Conservation (phyloP, 1,140 invertebrate genomes). For the Ceratosolen fusciceps region DNA sequence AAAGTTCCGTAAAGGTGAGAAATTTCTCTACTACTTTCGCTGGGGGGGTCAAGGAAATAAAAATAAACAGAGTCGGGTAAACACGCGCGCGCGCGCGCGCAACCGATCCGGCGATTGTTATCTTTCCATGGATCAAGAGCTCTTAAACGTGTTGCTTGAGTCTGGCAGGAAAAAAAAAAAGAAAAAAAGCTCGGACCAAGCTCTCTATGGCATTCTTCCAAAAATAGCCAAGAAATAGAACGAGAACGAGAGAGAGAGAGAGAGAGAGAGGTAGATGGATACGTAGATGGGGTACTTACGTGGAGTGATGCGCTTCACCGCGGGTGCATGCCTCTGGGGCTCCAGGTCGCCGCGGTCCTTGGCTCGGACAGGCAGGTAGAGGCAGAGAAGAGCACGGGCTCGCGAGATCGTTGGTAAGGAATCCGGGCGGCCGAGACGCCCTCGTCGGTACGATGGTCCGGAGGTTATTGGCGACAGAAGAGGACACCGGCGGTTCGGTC, state of each 20-base stretch:
- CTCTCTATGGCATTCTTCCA: too few species aligned
- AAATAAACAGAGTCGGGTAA: conserved; percentile 33
- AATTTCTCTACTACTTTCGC: not conserved
- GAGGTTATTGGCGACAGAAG: not conserved
- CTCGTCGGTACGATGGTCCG: not conserved
- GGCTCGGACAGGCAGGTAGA: not conserved
- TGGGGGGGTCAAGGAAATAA: conserved; percentile 28
- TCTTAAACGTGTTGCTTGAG: too few species aligned
- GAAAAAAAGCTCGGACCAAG: too few species aligned
- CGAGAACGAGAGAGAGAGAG: too few species aligned
- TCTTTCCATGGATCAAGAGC: too few species aligned
- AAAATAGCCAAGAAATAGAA: too few species aligned
- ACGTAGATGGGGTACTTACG: not conserved
- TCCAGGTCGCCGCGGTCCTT: not conserved
- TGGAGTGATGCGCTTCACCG: too few species aligned
- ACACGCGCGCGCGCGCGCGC: not conserved
- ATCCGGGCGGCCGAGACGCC: not conserved
- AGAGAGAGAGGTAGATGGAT: too few species aligned
- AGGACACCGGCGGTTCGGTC: not conserved
- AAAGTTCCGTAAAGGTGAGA: not conserved
- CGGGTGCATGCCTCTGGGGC: not conserved
- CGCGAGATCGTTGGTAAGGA: not conserved
- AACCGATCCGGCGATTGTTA: too few species aligned
- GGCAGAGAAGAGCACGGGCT: not conserved
- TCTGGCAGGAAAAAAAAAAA: too few species aligned